phyloP scores from a whole-genome alignment of 2,888 invertebrate species.

The Gandaritis pyraliata region DNA sequence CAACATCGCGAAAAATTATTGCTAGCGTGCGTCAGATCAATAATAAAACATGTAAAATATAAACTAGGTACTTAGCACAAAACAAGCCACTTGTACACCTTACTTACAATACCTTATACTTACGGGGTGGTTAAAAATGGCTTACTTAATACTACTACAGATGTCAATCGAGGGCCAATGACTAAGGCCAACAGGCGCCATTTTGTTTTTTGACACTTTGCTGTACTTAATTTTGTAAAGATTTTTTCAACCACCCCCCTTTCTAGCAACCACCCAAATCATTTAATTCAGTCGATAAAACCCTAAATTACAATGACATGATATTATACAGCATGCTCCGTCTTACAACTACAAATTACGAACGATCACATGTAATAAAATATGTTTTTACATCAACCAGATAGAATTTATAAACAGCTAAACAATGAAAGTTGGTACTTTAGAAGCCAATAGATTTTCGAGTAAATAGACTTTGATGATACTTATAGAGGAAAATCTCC shows the following conservation, averaged over 20 bases:
- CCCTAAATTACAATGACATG: constrained; percentile 51
- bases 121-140: constrained; percentile 38
- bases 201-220: background rate
- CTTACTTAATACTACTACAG: background rate
- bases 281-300: constrained; percentile 74
- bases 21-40: constrained; percentile 53
- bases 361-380: constrained; percentile 65
- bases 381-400: constrained; percentile 75
- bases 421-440: constrained; percentile 63
- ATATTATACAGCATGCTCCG: constrained; percentile 42
- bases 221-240: no score
- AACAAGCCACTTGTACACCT: constrained; percentile 57
- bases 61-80: constrained; percentile 49
- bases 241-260: no score
- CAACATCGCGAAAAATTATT: constrained; percentile 43
- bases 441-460: constrained; percentile 60
- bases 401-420: constrained; percentile 80
- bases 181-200: background rate
- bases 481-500: constrained; percentile 52
- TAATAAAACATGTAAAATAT: constrained; percentile 38
- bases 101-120: constrained; percentile 48
- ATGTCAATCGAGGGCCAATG: no score
- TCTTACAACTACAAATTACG: constrained; percentile 26
- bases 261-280: constrained; percentile 44
- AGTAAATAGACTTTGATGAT: constrained; percentile 53